Conservation (phyloP, 53 echinoderm and acorn worm genomes). For the Zoroaster sp. region DNA sequence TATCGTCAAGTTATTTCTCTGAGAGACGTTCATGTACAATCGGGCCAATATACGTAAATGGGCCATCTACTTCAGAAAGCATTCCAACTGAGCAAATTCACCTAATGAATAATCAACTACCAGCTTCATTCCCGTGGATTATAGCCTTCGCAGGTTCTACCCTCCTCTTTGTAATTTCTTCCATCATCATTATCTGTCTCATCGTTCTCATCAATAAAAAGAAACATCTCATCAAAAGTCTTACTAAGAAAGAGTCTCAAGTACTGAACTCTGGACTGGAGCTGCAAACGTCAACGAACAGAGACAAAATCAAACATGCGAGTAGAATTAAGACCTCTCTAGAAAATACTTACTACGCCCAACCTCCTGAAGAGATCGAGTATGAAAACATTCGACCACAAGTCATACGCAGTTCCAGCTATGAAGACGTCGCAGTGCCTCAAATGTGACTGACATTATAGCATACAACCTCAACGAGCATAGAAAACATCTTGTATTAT, state of each 20-base stretch:
- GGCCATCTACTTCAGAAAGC: no score
- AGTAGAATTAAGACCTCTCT: no score
- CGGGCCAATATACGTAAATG: neutral
- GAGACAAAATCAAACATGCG: no score
- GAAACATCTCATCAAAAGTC: neutral
- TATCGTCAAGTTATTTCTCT: neutral
- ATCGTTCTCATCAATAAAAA: neutral
- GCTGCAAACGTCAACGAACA: neutral
- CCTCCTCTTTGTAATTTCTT: neutral
- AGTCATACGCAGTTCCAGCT: no score
- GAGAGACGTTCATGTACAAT: neutral
- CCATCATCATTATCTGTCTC: neutral
- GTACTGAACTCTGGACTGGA: neutral
- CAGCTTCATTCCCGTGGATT: neutral
- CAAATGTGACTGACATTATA: no score
- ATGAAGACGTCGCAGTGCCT: no score
- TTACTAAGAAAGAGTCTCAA: neutral
- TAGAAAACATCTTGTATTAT: no score
- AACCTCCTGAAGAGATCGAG: neutral
- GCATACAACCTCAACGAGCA: no score
- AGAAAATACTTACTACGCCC: neutral
- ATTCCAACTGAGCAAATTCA: neutral
- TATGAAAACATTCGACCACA: neutral
- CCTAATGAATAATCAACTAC: neutral
- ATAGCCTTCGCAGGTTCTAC: neutral